Base-by-base conservation (phyloP, 2,797 vertebrate genomes). In the Hydrocynus forskahlii region DNA sequence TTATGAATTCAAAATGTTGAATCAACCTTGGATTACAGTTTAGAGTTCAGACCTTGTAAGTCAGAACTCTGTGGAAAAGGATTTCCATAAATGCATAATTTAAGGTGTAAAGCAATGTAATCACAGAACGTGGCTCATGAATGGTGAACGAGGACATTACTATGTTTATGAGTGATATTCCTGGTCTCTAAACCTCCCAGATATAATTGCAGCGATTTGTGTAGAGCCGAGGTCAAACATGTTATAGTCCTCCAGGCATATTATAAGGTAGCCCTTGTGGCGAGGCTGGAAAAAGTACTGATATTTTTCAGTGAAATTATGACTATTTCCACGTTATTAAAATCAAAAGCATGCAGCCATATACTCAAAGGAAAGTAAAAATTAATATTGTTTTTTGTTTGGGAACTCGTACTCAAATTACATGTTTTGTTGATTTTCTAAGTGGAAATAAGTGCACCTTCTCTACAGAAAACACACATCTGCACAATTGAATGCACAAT, bases 11-110 rank as follows among this genome's bases (percentile, higher is more conserved):
- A 19, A 79, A 81, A 48, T 83, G 62, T 66, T 55, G 40, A 78
- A 80, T 66, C 60, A 80, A 76, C 45, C 63, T 63, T 68, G 62
- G 75, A 55, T 83, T 81, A 64, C 54, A 74, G 76, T 55, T 74
- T 66, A 71, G 55, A 35, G 71, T 81, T 74, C 62, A 79, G 16
- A 75, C 23, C 35, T n/a, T 40, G 43, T 55, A 80, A 48, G 62
- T 69, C 43, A 60, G 74, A 35, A 74, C 62, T 83, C 66, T 79
- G 67, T 45, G 38, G 62, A 57, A 77, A 29, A 72, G 45, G 62
- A 81, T 82, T 64, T 63, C 48, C 60, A 72, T 52, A 60, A 79
- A 78, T 80, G 13, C 43, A 70, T 80, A 77, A 12, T 6, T 80
- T 12, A 19, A 62, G 60, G 50, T 62, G 60, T 71, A 14, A 76